Conservation (phyloP, 2,113 vertebrate species). For the Poeciliopsis turrubarensis region DNA sequence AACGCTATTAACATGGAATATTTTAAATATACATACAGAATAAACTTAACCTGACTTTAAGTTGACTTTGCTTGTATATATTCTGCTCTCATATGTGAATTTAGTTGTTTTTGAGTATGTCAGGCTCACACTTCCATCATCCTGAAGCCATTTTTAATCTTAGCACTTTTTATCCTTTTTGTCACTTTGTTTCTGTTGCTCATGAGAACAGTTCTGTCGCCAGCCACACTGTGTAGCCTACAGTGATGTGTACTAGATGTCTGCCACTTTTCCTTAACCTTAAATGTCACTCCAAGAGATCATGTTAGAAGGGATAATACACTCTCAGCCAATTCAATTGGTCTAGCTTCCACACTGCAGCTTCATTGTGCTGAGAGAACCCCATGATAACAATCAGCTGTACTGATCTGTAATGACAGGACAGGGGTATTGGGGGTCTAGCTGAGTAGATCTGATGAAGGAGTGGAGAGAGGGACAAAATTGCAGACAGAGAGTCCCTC, state of each 20-base stretch:
- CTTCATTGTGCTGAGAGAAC: constrained; percentile 28
- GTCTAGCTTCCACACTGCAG: constrained; percentile 29
- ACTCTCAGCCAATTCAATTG: constrained; percentile 15
- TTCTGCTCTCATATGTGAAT: too few relatives aligned
- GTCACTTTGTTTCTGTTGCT: neutral
- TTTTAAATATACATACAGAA: too few relatives aligned
- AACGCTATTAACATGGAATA: too few relatives aligned
- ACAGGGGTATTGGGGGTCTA: constrained; percentile 22
- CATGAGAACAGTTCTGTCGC: neutral
- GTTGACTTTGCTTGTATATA: too few relatives aligned
- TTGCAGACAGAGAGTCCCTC: constrained; percentile 49
- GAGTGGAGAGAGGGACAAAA: constrained; percentile 30
- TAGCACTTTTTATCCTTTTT: neutral
- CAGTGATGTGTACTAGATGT: constrained; percentile 5
- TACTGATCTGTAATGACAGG: constrained; percentile 64
- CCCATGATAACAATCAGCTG: constrained; percentile 56
- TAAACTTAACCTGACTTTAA: too few relatives aligned
- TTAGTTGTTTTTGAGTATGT: too few relatives aligned
- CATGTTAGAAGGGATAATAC: constrained; percentile 10
- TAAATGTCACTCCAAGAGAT: constrained; percentile 22
- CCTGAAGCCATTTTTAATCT: too few relatives aligned
- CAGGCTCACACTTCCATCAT: too few relatives aligned
- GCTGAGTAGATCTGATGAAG: constrained; percentile 43
- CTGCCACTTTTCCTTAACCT: constrained; percentile 11
- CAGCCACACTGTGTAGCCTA: neutral